Percentiles rank a stretch among this genome's conserved stretches.
These are phyloP conservation scores for Cladorhizidae sp. DNA, from an alignment of 37 sponge, comb jelly and placozoan genomes.

Conservation along the genomic window DNA sequence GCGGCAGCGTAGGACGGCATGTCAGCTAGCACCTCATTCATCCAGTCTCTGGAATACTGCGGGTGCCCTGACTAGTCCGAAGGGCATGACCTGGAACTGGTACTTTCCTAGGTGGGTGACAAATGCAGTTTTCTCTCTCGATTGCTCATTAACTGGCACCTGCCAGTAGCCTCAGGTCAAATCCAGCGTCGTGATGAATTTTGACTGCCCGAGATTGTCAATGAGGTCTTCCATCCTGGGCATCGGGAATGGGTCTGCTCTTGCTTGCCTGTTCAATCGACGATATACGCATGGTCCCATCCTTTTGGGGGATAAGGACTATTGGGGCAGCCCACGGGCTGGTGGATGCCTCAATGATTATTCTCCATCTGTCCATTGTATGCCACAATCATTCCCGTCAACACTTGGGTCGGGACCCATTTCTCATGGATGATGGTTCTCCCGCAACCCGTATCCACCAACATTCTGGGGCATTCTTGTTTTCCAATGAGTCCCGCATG, in stretches of 20 bases:
- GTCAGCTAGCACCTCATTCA: conserved; percentile 18
- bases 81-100: conserved; percentile 8
- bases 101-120: not conserved
- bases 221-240: conserved; percentile 7
- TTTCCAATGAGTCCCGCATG: too few species aligned
- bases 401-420: too few species aligned
- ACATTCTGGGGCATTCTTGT: too few species aligned
- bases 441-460: too few species aligned
- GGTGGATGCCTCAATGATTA: conserved; percentile 14
- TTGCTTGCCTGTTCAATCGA: not conserved
- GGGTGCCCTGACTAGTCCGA: conserved; percentile 23
- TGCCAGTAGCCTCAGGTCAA: conserved; percentile 6
- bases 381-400: too few species aligned
- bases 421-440: too few species aligned
- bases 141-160: not conserved
- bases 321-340: conserved; percentile 24
- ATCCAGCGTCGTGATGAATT: conserved; percentile 9
- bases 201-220: not conserved
- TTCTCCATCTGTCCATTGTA: too few species aligned
- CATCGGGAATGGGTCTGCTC: conserved; percentile 7
- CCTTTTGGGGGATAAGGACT: conserved; percentile 4
- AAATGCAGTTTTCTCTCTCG: conserved; percentile 23
- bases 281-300: conserved; percentile 21
- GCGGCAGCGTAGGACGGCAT: too few species aligned
- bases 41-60: conserved; percentile 14